Evolutionary conservation across 1,140 invertebrate genomes (phyloP).

Genomic region (Cyphomyrmex costatus): DNA sequence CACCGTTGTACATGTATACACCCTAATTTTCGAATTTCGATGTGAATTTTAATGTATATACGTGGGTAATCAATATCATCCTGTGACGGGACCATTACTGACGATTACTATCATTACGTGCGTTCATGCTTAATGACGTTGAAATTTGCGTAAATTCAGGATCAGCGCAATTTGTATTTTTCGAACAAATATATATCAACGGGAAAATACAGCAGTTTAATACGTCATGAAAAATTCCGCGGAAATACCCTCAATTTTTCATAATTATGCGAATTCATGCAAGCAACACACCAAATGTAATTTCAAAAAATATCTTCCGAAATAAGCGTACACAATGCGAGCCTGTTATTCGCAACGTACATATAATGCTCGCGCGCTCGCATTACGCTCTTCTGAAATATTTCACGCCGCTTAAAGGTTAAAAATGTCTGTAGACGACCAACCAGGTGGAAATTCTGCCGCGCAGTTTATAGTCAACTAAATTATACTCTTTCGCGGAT

Average conservation of each 20-base stretch:
- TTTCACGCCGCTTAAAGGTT: constrained; percentile 59
- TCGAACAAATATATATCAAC: constrained; percentile 3
- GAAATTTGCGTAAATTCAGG: constrained; percentile 28
- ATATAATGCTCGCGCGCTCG: background rate
- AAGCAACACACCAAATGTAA: constrained; percentile 12
- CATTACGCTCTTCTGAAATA: constrained; percentile 35
- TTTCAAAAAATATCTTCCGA: constrained; percentile 18
- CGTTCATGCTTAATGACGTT: background rate
- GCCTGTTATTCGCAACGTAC: background rate
- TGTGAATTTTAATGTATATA: constrained; percentile 9
- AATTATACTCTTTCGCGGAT: constrained; percentile 63
- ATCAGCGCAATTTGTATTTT: constrained; percentile 12
- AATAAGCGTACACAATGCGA: background rate
- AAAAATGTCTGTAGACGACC: constrained; percentile 45
- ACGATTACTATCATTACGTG: constrained; percentile 12
- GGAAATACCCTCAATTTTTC: background rate
- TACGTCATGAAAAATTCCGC: background rate
- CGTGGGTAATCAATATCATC: background rate
- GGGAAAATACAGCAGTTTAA: constrained; percentile 1
- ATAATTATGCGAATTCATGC: constrained; percentile 4
- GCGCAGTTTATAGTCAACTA: constrained; percentile 54
- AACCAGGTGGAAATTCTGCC: constrained; percentile 50
- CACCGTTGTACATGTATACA: background rate
- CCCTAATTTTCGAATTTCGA: constrained; percentile 18
- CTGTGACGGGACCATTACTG: background rate